Evolutionary conservation across 2,797 vertebrate species (phyloP).

Genomic region (Pachyuromys duprasi): DNA sequence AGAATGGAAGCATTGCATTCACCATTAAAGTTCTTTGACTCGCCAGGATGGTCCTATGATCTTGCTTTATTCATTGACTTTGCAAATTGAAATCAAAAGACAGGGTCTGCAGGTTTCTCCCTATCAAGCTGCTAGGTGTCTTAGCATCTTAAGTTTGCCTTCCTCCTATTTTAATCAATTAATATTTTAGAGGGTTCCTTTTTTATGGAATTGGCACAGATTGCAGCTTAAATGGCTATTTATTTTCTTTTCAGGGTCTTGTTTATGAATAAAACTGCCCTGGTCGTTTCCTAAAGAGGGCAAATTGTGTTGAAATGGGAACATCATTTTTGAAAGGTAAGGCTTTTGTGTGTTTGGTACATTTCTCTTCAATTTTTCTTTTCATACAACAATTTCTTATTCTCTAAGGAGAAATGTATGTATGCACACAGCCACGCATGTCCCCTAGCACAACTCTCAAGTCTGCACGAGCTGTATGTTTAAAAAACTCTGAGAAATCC

Average conservation of each 20-base stretch:
- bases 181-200: slow-evolving; percentile 71
- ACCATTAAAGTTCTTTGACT: background rate
- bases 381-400: slow-evolving; percentile 52
- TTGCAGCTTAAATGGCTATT: slow-evolving; percentile 52
- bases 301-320: slow-evolving; percentile 64
- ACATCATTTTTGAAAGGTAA: slow-evolving; percentile 64
- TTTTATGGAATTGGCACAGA: slow-evolving; percentile 61
- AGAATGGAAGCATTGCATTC: slow-evolving; percentile 14
- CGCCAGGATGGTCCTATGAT: slow-evolving; percentile 10
- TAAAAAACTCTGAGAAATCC: slow-evolving; percentile 63
- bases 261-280: slow-evolving; percentile 61
- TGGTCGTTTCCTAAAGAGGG: slow-evolving; percentile 67
- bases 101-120: background rate
- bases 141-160: slow-evolving; percentile 20
- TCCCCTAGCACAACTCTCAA: slow-evolving; percentile 58
- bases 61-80: slow-evolving; percentile 63
- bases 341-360: slow-evolving; percentile 52
- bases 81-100: slow-evolving; percentile 67
- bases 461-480: slow-evolving; percentile 56
- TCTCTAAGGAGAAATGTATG: slow-evolving; percentile 66
- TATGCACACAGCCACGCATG: background rate
- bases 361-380: slow-evolving; percentile 59
- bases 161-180: slow-evolving; percentile 66
- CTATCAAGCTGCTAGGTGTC: background rate
- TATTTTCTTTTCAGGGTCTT: slow-evolving; percentile 69